Base-by-base conservation (phyloP, 2,888 invertebrate genomes). In the Rugalucina vietnamica region DNA sequence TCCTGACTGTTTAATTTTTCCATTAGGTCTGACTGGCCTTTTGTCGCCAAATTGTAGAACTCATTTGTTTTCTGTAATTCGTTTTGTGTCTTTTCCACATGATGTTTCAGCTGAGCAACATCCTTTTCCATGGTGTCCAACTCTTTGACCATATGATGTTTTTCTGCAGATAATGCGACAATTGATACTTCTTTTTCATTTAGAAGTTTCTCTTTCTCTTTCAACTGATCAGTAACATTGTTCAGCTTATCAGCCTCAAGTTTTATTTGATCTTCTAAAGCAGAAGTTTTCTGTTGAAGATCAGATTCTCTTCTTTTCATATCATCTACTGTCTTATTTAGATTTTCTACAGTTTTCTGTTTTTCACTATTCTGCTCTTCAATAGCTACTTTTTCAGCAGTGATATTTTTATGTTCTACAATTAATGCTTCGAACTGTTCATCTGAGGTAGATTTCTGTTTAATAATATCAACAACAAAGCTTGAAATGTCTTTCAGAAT, bases 21-120 rank as follows among this genome's bases (percentile, higher is more conserved):
- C 74, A 84, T 73, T 36, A 84, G 37, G n/a, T 84, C 80, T 27
- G 84, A 80, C 18, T 84, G 84, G n/a, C 84, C 75, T 77, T 81
- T 84, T 18, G 84, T 84, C n/a, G 84, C 84, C 39, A 84, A 43
- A 70, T 84, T 84, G 39, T 84, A 84, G 72, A 80, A 84, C 34
- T 84, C 84, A 80, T 54, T 84, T 32, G 84, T 84, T 74, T 77
- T 80, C 54, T 84, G 73, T 10, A 84, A 29, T 43, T 83, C 83
- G 60, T 24, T 65, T 5, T 76, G 65, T 36, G 24, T 21, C 32
- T 54, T 83, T 49, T 54, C 1, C 14, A 79, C 49, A 34, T 77
- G 70, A 37, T 76, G 32, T 73, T 81, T 80, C 27, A 80, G 24
- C 57, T 10, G 34, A n/a, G 50, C 65, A n/a, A 84, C 21, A 34